phyloP scores from a whole-genome alignment of 2,113 vertebrate genomes.

The Cairina moschata region DNA sequence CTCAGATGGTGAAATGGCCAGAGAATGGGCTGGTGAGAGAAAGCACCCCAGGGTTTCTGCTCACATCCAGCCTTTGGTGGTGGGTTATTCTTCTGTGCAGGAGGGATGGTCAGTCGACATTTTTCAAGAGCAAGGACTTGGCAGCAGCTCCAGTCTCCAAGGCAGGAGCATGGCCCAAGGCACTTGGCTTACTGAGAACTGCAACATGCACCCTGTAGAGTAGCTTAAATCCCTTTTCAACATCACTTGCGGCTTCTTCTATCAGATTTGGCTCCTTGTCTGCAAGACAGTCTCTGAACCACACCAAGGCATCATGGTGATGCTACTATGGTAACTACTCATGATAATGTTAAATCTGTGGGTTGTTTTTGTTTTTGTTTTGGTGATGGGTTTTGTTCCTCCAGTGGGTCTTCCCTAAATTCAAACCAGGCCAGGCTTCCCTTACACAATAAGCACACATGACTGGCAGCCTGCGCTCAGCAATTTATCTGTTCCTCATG shows the following conservation, averaged over 20 bases:
- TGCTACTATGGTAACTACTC: background rate
- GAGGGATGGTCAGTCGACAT: background rate
- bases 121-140: background rate
- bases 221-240: background rate
- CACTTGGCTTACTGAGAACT: background rate
- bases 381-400: background rate
- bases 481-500: background rate
- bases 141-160: background rate
- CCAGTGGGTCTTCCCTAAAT: background rate
- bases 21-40: background rate
- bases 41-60: background rate
- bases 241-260: background rate
- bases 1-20: background rate
- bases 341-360: background rate
- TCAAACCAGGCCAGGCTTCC: background rate
- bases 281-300: background rate
- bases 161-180: background rate
- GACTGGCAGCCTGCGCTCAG: background rate
- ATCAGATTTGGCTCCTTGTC: background rate
- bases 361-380: too few species aligned
- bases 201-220: background rate
- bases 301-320: background rate
- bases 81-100: background rate
- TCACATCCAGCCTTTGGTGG: background rate
- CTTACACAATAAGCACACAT: background rate